A percentile compares a stretch with the other conserved stretches of the same genome.
Conservation (phyloP, 2,888 invertebrate genomes). For the Pseudoips prasinana region DNA sequence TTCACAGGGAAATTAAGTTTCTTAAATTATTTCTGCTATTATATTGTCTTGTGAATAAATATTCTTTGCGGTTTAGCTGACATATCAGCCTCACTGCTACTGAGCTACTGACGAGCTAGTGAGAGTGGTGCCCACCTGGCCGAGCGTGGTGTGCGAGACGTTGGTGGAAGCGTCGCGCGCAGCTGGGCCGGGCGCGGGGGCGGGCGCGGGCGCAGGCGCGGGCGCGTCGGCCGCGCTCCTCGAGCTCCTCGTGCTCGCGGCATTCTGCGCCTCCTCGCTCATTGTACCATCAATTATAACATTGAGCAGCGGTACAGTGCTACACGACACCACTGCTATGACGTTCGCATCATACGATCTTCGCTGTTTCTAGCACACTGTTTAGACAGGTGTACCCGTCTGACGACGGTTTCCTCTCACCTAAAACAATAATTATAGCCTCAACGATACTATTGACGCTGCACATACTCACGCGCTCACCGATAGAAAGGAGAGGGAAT, state of each 20-base stretch:
- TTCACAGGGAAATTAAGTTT: no score
- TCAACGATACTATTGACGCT: background rate
- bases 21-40: no score
- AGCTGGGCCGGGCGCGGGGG: constrained; percentile 31
- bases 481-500: constrained; percentile 31
- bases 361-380: constrained; percentile 22
- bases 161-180: constrained; percentile 48
- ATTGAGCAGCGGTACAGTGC: constrained; percentile 40
- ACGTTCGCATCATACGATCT: constrained; percentile 50
- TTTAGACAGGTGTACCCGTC: constrained; percentile 45
- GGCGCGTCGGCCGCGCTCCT: constrained; percentile 31
- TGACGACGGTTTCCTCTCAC: constrained; percentile 23
- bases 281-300: constrained; percentile 62
- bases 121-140: constrained; percentile 44
- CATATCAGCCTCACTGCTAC: no score
- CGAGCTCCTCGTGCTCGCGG: constrained; percentile 55
- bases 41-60: no score
- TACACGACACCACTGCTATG: constrained; percentile 48
- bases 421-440: constrained; percentile 30
- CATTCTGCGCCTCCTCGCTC: constrained; percentile 73
- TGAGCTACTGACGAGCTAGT: background rate
- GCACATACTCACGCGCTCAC: constrained; percentile 9
- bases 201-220: constrained; percentile 33
- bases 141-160: constrained; percentile 51
- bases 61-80: no score